Evolutionary conservation across 2,113 vertebrate species (phyloP).

Genomic region (Elachura formosa): DNA sequence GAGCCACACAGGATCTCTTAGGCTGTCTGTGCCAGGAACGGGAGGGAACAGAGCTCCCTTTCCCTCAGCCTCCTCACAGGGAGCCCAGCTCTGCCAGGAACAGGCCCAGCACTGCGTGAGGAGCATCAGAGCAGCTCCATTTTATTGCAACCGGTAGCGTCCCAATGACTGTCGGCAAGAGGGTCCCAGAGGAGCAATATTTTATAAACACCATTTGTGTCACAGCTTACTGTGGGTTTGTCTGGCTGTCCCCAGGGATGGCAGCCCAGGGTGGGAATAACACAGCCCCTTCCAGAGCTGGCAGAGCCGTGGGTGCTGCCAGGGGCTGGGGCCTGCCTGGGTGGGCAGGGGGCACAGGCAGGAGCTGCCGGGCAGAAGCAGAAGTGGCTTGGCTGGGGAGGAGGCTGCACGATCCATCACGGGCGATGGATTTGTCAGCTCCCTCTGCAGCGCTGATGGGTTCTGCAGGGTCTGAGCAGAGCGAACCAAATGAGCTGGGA

Average conservation of each 20-base stretch:
- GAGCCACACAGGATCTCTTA: rapidly evolving
- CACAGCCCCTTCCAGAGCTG: rapidly evolving
- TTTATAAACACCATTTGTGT: constrained; percentile 23
- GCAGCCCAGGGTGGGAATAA: not conserved
- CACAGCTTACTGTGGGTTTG: not conserved
- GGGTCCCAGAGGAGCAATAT: not conserved
- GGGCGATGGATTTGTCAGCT: not conserved
- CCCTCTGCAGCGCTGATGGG: not conserved
- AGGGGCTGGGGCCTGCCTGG: rapidly evolving
- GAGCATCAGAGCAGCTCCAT: not conserved
- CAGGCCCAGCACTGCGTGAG: not conserved
- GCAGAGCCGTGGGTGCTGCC: not conserved
- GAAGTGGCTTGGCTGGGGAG: not conserved
- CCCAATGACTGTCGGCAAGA: not conserved
- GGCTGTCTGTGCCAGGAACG: not conserved
- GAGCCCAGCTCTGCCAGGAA: not conserved
- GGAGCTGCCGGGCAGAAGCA: not conserved
- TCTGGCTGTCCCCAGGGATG: not conserved
- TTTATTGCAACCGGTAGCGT: not conserved
- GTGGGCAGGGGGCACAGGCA: not conserved
- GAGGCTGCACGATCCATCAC: not conserved
- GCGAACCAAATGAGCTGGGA: constrained; percentile 32
- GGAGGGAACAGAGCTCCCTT: not conserved
- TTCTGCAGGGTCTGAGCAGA: not conserved
- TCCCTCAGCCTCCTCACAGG: not conserved